These are phyloP conservation scores for Lasioglossum albipes DNA, from an alignment of 1,140 invertebrate species.

Conservation along the genomic window DNA sequence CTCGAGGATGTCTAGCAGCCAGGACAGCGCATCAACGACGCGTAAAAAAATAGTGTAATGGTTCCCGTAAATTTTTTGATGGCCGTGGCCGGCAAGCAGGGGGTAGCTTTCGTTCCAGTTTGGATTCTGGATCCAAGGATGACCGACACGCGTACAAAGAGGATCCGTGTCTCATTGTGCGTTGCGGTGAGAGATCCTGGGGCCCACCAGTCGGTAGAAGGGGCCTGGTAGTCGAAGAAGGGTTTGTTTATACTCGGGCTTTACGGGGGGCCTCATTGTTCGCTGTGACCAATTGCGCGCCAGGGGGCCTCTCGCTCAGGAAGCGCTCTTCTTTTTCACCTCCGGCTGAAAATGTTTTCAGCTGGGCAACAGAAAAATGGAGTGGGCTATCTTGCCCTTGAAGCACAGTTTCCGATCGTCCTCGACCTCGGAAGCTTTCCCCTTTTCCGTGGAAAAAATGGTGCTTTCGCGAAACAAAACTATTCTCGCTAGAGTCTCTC, in stretches of 20 bases:
- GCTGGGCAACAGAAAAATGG: neutral
- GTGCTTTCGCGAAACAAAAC: too few species aligned
- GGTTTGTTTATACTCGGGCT: conserved; percentile 70
- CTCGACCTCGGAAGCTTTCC: neutral
- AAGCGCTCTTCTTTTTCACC: conserved; percentile 59
- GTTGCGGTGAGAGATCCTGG: conserved; percentile 59
- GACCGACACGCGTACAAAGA: conserved; percentile 44
- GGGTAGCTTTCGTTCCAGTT: neutral
- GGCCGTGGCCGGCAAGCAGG: neutral
- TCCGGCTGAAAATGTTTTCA: conserved; percentile 27
- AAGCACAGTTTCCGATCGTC: neutral
- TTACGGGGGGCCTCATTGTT: conserved; percentile 65
- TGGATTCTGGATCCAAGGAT: neutral
- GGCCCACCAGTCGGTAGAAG: conserved; percentile 27
- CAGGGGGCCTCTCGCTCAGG: conserved; percentile 43
- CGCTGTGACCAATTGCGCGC: conserved; percentile 72
- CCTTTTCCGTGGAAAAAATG: neutral
- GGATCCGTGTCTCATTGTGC: conserved; percentile 59
- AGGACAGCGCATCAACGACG: too few species aligned
- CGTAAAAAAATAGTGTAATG: neutral
- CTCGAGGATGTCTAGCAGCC: too few species aligned
- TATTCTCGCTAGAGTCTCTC: too few species aligned
- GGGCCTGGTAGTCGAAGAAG: conserved; percentile 52
- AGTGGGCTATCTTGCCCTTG: neutral
- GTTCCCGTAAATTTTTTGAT: neutral